Evolutionary conservation across 2,888 invertebrate species (phyloP).

Genomic region (Eristalis intricaria): DNA sequence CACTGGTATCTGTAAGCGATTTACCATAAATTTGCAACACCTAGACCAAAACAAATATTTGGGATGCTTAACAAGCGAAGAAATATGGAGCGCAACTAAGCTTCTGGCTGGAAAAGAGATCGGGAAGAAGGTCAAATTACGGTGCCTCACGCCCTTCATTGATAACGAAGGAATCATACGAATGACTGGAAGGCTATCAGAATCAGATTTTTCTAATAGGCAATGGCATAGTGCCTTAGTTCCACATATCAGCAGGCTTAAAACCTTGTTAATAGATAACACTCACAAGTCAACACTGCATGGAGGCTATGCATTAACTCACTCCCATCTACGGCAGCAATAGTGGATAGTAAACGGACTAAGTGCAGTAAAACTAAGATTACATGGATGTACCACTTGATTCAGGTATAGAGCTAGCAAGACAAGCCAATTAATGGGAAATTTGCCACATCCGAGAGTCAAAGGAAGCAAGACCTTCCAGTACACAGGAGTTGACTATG

Average conservation of each 20-base stretch:
- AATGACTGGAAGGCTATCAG: not conserved
- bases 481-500: not conserved
- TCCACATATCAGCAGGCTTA: not conserved
- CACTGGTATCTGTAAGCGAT: too few relatives aligned
- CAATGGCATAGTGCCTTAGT: not conserved
- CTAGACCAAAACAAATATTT: not conserved
- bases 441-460: too few relatives aligned
- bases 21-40: too few relatives aligned
- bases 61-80: too few relatives aligned
- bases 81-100: not conserved
- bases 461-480: not conserved
- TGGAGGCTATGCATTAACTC: too few relatives aligned
- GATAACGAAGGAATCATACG: not conserved
- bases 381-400: not conserved
- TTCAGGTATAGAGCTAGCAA: not conserved
- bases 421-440: too few relatives aligned
- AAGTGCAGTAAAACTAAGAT: not conserved
- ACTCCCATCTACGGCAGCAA: too few relatives aligned
- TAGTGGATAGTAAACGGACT: not conserved
- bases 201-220: too few relatives aligned
- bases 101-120: not conserved
- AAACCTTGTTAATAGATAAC: not conserved
- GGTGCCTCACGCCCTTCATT: too few relatives aligned
- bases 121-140: not conserved
- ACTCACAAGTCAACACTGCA: constrained; percentile 3